phyloP scores from a whole-genome alignment of 2,113 vertebrate species.

The Sterna hirundo region DNA sequence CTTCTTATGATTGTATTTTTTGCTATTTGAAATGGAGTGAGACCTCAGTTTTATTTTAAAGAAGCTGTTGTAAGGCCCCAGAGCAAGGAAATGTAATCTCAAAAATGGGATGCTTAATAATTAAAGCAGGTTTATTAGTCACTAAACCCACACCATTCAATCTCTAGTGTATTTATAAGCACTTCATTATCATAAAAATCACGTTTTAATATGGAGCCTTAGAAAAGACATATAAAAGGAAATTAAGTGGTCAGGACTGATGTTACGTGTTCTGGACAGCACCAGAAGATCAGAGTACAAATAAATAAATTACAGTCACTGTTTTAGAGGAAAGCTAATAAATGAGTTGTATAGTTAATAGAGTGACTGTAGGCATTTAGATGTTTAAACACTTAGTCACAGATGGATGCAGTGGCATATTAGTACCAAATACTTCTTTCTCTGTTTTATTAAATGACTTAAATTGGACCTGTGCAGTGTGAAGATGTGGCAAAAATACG shows the following conservation, averaged over 20 bases:
- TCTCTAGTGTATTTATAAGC: not conserved
- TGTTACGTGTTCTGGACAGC: not conserved
- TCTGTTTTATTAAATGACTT: not conserved
- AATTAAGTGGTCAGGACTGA: not conserved
- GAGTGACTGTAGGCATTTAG: not conserved
- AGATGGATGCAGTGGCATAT: not conserved
- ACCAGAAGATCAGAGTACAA: not conserved
- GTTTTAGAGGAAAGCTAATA: not conserved
- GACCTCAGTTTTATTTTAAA: not conserved
- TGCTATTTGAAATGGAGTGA: not conserved
- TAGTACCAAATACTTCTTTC: not conserved
- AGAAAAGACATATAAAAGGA: not conserved
- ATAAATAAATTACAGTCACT: not conserved
- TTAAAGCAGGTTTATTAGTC: not conserved
- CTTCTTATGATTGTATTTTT: not conserved
- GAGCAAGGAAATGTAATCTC: not conserved
- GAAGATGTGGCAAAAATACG: not conserved
- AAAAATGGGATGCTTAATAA: not conserved
- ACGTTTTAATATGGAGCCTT: not conserved
- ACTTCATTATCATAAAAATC: not conserved
- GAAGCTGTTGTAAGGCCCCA: not conserved
- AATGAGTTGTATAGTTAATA: not conserved
- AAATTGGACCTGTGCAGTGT: not conserved
- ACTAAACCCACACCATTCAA: not conserved
- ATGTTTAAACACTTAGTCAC: not conserved